These are phyloP conservation scores for Ceyx cyanopectus DNA, from an alignment of 2,113 vertebrate species.

Conservation along the genomic window DNA sequence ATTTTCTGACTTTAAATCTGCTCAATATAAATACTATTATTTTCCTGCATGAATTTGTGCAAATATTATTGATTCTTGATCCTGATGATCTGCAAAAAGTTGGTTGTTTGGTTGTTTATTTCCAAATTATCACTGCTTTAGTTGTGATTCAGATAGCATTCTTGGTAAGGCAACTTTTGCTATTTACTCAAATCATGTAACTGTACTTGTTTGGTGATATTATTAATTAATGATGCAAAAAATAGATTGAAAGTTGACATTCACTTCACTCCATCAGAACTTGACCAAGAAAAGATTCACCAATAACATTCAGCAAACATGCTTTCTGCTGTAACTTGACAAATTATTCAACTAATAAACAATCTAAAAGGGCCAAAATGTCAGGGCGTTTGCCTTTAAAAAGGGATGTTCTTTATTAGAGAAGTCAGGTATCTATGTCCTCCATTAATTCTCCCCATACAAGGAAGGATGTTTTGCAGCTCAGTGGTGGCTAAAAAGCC, in stretches of 20 bases:
- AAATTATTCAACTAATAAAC: not conserved
- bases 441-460: not conserved
- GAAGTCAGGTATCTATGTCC: accelerated
- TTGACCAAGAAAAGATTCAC: not conserved
- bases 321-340: not conserved
- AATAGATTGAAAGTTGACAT: not conserved
- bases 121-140: not conserved
- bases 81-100: not conserved
- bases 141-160: not conserved
- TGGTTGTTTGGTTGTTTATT: not conserved
- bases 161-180: not conserved
- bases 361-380: not conserved
- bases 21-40: not conserved
- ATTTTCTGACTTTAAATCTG: not conserved
- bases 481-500: not conserved
- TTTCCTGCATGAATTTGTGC: not conserved
- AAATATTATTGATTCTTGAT: not conserved
- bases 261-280: too few relatives aligned
- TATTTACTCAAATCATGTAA: not conserved
- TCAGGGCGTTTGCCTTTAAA: not conserved
- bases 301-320: not conserved
- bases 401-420: not conserved
- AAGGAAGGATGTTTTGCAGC: not conserved
- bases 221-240: not conserved
- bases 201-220: not conserved